Evolutionary conservation across 2,888 invertebrate genomes (phyloP).

Genomic region (Phyllotreta striolata): DNA sequence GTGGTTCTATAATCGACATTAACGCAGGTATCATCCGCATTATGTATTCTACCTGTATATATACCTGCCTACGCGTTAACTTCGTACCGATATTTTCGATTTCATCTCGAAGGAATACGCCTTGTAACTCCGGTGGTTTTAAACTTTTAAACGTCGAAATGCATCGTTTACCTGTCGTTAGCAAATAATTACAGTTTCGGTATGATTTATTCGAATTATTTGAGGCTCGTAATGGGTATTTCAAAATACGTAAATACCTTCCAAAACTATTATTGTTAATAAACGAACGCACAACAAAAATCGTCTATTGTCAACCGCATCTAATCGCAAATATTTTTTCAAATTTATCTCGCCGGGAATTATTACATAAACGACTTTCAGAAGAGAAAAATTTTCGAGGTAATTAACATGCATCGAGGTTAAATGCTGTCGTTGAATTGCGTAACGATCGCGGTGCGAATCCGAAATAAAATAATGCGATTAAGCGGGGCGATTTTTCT

Average conservation of each 20-base stretch:
- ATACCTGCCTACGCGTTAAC: neutral
- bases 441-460: too few species aligned
- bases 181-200: neutral
- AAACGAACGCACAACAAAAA: too few species aligned
- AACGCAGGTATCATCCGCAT: conserved; percentile 18
- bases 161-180: conserved; percentile 1
- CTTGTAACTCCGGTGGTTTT: neutral
- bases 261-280: too few species aligned
- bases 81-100: conserved; percentile 1
- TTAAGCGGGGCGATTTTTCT: too few species aligned
- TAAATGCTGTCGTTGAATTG: too few species aligned
- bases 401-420: too few species aligned
- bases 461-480: too few species aligned
- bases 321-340: too few species aligned
- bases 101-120: neutral
- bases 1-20: conserved; percentile 1
- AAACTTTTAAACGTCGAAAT: neutral
- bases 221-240: conserved; percentile 20
- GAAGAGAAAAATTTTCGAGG: too few species aligned
- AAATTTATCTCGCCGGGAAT: too few species aligned
- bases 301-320: too few species aligned
- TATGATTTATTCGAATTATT: neutral
- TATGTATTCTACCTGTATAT: conserved; percentile 18
- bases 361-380: too few species aligned
- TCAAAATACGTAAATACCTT: neutral